Evolutionary conservation across 2,113 vertebrate genomes (phyloP).

Genomic region (Rhinoptilus africanus): DNA sequence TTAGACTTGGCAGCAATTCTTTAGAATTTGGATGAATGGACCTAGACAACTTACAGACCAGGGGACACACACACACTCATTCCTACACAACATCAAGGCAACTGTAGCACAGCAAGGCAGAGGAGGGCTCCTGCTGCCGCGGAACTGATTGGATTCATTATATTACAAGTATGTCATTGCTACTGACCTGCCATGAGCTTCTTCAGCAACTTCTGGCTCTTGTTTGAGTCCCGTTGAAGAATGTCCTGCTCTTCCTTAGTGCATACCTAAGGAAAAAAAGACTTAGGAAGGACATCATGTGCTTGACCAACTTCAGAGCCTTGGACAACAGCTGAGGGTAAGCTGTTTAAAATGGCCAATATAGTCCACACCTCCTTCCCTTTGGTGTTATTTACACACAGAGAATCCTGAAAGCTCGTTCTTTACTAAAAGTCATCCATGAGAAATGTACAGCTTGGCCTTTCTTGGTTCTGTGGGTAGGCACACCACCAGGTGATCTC

Average conservation of each 20-base stretch:
- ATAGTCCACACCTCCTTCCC: not conserved
- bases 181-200: constrained; percentile 91
- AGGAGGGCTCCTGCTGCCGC: not conserved
- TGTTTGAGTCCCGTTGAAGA: constrained; percentile 93
- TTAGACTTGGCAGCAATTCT: not conserved
- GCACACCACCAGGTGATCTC: not conserved
- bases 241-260: constrained; percentile 94
- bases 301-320: not conserved
- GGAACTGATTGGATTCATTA: not conserved
- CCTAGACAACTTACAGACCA: not conserved
- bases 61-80: not conserved
- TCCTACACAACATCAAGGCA: not conserved
- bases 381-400: rapidly evolving
- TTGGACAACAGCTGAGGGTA: not conserved
- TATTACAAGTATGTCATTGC: not conserved
- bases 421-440: not conserved
- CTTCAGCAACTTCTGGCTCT: constrained; percentile 94
- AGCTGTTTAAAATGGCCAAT: not conserved
- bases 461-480: not conserved
- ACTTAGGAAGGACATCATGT: not conserved
- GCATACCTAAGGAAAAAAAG: constrained; percentile 81
- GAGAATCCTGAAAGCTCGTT: not conserved
- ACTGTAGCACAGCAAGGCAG: not conserved
- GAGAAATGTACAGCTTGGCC: not conserved
- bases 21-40: not conserved